These are phyloP conservation scores for Campoplex capitator DNA, from an alignment of 2,888 invertebrate genomes.

Conservation along the genomic window DNA sequence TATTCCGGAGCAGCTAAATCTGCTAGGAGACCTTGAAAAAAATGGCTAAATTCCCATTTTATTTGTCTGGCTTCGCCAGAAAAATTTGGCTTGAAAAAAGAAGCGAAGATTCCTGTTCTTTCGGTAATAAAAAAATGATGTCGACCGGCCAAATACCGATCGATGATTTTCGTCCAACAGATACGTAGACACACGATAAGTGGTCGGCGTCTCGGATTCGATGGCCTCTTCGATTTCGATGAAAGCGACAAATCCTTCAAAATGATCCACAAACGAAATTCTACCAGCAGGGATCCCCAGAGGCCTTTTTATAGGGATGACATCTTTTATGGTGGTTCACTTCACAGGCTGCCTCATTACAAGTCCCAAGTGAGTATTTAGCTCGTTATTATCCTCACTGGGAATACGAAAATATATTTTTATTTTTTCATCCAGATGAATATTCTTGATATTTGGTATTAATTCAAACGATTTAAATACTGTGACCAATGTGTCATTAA, in stretches of 20 bases:
- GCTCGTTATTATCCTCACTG: background rate
- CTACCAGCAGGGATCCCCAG: slow-evolving; percentile 85
- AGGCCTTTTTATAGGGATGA: slow-evolving; percentile 95
- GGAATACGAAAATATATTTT: background rate
- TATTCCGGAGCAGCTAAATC: too few species aligned
- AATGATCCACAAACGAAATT: slow-evolving; percentile 78
- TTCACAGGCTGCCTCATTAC: slow-evolving; percentile 94
- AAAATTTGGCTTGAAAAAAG: background rate
- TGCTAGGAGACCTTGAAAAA: too few species aligned
- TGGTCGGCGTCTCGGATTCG: slow-evolving; percentile 85
- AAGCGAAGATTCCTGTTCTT: background rate
- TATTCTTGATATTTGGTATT: background rate
- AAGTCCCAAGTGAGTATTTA: slow-evolving; percentile 87
- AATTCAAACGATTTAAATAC: too few species aligned
- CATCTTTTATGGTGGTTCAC: slow-evolving; percentile 95
- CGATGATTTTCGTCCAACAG: slow-evolving; percentile 64
- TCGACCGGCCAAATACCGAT: background rate
- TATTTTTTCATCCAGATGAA: background rate
- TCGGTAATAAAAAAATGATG: background rate
- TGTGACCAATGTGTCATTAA: too few species aligned
- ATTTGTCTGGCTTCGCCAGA: background rate
- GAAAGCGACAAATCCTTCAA: slow-evolving; percentile 81
- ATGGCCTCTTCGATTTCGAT: slow-evolving; percentile 70
- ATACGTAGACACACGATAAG: slow-evolving; percentile 86
- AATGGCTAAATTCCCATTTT: background rate